phyloP scores from a whole-genome alignment of 2,888 invertebrate species.

The Xylota sylvarum region DNA sequence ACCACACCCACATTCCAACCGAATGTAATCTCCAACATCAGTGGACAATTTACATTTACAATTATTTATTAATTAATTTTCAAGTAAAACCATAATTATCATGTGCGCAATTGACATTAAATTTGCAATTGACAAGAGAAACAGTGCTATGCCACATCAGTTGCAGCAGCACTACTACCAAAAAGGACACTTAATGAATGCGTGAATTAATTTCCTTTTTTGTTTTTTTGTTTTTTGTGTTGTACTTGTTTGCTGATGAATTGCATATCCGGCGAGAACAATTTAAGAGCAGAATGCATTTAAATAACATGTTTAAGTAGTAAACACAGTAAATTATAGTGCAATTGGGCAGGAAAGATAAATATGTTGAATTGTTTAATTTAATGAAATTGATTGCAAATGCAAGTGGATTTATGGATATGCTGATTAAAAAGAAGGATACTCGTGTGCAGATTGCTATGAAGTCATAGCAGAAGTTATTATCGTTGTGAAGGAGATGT shows the following conservation, averaged over 20 bases:
- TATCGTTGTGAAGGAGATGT: constrained; percentile 1
- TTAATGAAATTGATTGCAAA: constrained; percentile 45
- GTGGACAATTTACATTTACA: constrained; percentile 43
- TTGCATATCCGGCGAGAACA: constrained; percentile 55
- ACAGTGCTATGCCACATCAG: constrained; percentile 53
- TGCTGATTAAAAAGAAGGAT: constrained; percentile 8
- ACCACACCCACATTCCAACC: not conserved
- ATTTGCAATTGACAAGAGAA: constrained; percentile 54
- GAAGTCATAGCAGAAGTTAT: not conserved
- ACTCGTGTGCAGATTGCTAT: not conserved
- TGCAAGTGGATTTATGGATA: constrained; percentile 14
- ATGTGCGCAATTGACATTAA: constrained; percentile 58
- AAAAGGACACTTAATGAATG: constrained; percentile 50
- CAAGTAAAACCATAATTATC: constrained; percentile 71
- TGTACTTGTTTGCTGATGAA: not conserved
- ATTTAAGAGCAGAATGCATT: constrained; percentile 45
- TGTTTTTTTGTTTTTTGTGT: constrained; percentile 9
- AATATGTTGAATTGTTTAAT: constrained; percentile 51
- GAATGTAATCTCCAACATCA: constrained; percentile 4
- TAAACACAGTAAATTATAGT: constrained; percentile 62
- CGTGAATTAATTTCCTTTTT: constrained; percentile 37
- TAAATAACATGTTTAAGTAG: constrained; percentile 70
- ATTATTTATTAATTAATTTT: constrained; percentile 66
- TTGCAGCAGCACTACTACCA: constrained; percentile 33
- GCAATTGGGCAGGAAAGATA: constrained; percentile 33